These are phyloP conservation scores for Pangasius djambal DNA, from an alignment of 2,797 vertebrate species.

Conservation along the genomic window DNA sequence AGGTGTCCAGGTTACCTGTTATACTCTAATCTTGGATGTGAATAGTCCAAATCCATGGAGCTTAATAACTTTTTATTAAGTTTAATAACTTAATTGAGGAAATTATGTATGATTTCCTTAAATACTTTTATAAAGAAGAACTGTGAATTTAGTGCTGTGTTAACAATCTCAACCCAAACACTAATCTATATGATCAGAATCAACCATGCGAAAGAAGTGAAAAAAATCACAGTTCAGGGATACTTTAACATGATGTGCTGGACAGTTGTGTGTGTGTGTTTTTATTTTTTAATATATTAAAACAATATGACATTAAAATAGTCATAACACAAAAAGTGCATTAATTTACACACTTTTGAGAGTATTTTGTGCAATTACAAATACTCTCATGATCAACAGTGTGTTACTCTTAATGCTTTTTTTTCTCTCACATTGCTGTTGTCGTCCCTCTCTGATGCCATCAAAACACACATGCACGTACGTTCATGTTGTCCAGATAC, in stretches of 20 bases:
- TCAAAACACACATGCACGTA: slow-evolving; percentile 72
- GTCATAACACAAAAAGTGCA: neutral
- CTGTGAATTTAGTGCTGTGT: neutral
- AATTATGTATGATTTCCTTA: neutral
- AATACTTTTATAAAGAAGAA: neutral
- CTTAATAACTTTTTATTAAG: no score
- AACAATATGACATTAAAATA: neutral
- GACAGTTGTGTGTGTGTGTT: neutral
- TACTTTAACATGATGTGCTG: neutral
- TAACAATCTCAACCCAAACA: neutral
- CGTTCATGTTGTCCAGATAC: slow-evolving; percentile 69
- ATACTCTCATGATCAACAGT: neutral
- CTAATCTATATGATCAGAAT: neutral
- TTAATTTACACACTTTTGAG: neutral
- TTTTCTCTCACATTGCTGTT: slow-evolving; percentile 36
- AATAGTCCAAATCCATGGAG: neutral
- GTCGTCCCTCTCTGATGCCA: slow-evolving; percentile 68
- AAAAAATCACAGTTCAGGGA: neutral
- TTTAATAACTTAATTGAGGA: neutral
- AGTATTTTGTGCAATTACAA: neutral
- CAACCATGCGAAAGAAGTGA: neutral
- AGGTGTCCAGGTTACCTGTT: neutral
- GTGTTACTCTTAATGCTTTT: slow-evolving; percentile 2
- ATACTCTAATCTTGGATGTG: neutral
- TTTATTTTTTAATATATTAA: neutral